These are phyloP conservation scores for Musca vetustissima DNA, from an alignment of 1,140 invertebrate species.

Conservation along the genomic window DNA sequence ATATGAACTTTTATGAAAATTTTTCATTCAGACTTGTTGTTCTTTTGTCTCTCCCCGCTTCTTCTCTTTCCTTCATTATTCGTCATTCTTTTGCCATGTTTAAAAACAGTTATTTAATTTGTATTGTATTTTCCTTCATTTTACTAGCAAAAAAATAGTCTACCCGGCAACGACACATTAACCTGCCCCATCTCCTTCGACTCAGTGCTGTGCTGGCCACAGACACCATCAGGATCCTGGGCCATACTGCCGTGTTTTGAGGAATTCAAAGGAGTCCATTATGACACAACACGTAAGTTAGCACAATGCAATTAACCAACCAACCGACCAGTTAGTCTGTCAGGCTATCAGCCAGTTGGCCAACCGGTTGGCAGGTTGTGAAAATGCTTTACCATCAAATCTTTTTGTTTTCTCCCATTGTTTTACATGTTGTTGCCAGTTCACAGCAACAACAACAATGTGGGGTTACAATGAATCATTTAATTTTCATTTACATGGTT, in stretches of 20 bases:
- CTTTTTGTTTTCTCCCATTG: no score
- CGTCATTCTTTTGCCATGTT: neutral
- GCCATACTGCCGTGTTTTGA: conserved; percentile 72
- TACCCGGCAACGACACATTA: neutral
- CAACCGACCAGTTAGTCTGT: no score
- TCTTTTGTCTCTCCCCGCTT: neutral
- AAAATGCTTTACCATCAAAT: no score
- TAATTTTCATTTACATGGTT: no score
- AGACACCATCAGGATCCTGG: conserved; percentile 64
- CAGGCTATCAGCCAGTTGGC: neutral
- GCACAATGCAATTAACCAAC: neutral
- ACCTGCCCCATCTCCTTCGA: conserved; percentile 68
- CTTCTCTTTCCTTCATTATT: no score
- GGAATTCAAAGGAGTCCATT: conserved; percentile 73
- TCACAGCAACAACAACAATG: no score
- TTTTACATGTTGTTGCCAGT: no score
- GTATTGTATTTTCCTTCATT: neutral
- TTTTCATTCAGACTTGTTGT: neutral
- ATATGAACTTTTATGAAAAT: neutral
- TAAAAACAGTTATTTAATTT: neutral
- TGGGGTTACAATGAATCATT: no score
- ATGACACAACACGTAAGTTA: conserved; percentile 70
- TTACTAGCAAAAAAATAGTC: conserved; percentile 11
- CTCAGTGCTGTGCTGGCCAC: conserved; percentile 76
- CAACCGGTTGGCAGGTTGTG: neutral